These are phyloP conservation scores for Mystacornis crossleyi DNA, from an alignment of 2,113 vertebrate genomes.

Conservation along the genomic window DNA sequence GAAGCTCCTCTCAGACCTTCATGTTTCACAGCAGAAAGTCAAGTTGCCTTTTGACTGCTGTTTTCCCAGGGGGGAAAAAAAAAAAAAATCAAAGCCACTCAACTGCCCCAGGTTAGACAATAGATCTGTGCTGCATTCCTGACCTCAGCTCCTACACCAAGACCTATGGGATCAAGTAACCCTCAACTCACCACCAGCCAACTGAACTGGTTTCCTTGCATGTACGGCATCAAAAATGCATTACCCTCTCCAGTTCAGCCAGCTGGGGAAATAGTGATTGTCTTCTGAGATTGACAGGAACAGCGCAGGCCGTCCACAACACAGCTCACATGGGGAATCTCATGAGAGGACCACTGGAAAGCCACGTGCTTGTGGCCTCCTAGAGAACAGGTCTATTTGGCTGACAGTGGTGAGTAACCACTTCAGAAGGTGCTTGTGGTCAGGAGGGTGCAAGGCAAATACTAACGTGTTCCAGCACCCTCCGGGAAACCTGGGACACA, in stretches of 20 bases:
- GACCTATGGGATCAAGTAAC: background rate
- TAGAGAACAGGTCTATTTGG: background rate
- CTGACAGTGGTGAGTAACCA: background rate
- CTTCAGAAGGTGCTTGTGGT: background rate
- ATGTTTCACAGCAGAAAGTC: background rate
- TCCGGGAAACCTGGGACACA: background rate
- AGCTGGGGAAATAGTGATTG: background rate
- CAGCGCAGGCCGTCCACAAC: background rate
- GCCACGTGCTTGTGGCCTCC: background rate
- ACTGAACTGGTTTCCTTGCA: background rate
- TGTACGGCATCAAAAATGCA: fast-evolving
- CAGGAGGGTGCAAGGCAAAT: background rate
- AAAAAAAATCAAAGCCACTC: background rate
- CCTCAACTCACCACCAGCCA: background rate
- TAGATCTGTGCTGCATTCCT: background rate
- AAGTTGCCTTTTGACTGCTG: background rate
- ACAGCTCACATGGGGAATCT: background rate
- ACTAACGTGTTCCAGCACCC: background rate
- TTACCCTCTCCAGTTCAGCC: background rate
- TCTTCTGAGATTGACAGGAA: background rate
- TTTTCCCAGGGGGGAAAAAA: background rate
- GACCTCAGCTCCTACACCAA: background rate
- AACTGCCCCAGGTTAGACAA: background rate
- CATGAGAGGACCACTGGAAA: background rate
- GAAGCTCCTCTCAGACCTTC: background rate